phyloP scores from a whole-genome alignment of 2,113 vertebrate genomes.

The Plotosus lineatus region DNA sequence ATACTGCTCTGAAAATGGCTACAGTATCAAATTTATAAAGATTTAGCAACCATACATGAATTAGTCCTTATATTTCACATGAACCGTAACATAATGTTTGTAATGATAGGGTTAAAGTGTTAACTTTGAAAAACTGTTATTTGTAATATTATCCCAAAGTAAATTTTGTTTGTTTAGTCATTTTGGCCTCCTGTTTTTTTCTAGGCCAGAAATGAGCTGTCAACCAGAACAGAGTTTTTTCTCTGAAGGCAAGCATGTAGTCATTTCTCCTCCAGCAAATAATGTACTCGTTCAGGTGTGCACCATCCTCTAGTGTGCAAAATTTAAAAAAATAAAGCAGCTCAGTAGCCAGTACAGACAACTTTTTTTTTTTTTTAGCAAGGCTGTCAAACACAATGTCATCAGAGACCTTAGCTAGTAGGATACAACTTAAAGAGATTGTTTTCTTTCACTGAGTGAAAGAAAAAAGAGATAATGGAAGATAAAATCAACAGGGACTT shows the following conservation, averaged over 20 bases:
- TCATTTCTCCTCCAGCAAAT: neutral
- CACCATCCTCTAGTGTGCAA: neutral
- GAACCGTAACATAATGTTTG: too few species aligned
- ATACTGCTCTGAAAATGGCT: too few species aligned
- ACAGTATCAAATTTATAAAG: too few species aligned
- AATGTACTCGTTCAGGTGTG: neutral
- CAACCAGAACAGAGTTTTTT: neutral
- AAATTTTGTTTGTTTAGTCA: neutral
- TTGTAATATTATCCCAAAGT: neutral
- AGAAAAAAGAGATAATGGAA: neutral
- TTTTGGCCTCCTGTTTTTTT: neutral
- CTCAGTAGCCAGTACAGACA: neutral
- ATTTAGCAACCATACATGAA: neutral
- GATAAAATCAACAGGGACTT: slow-evolving; percentile 25
- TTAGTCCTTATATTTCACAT: neutral
- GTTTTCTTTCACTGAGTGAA: neutral
- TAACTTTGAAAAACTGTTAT: neutral
- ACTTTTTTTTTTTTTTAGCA: neutral
- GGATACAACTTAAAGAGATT: neutral
- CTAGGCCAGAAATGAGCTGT: neutral
- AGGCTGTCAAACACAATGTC: neutral
- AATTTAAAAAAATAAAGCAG: neutral
- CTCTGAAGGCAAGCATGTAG: neutral
- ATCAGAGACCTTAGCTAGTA: neutral
- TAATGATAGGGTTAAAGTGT: neutral